A percentile compares a stretch with the other conserved stretches of the same genome.
These are phyloP conservation scores for Enteromius mattozi DNA, from an alignment of 2,797 vertebrate genomes.

Conservation along the genomic window DNA sequence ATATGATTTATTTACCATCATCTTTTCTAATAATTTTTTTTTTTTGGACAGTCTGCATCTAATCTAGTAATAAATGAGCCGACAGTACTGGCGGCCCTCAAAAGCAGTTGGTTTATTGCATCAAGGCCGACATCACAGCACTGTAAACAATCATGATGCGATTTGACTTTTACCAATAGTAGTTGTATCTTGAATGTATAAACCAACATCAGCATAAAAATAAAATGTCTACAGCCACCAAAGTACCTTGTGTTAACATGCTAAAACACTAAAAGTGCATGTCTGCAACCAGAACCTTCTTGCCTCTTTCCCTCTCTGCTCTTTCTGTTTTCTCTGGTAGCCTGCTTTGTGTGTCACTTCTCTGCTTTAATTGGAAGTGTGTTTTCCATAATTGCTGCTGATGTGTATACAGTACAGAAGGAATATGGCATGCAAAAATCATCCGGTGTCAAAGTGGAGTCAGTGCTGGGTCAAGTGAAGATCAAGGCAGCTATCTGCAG, in stretches of 20 bases:
- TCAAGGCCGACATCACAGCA: background rate
- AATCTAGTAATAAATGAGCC: background rate
- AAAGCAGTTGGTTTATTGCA: background rate
- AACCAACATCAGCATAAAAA: background rate
- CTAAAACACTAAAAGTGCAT: background rate
- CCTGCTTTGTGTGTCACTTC: constrained; percentile 4
- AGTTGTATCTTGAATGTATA: background rate
- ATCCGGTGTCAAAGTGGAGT: constrained; percentile 17
- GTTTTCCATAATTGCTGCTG: constrained; percentile 7
- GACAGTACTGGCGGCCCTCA: background rate
- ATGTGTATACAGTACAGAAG: background rate
- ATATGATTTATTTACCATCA: background rate
- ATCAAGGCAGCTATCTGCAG: constrained; percentile 64
- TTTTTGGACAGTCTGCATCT: background rate
- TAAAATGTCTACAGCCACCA: background rate
- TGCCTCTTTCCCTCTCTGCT: background rate
- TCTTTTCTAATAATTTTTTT: background rate
- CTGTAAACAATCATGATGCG: background rate
- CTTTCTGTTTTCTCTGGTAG: background rate
- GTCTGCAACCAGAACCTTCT: background rate
- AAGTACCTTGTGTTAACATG: background rate
- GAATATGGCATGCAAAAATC: background rate
- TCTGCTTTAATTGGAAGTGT: background rate
- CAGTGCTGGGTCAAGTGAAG: constrained; percentile 32
- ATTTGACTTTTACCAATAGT: background rate